A percentile compares a stretch with the other conserved stretches of the same genome.
Conservation (phyloP, 1,140 invertebrate genomes). For the Heterodera schachtii region DNA sequence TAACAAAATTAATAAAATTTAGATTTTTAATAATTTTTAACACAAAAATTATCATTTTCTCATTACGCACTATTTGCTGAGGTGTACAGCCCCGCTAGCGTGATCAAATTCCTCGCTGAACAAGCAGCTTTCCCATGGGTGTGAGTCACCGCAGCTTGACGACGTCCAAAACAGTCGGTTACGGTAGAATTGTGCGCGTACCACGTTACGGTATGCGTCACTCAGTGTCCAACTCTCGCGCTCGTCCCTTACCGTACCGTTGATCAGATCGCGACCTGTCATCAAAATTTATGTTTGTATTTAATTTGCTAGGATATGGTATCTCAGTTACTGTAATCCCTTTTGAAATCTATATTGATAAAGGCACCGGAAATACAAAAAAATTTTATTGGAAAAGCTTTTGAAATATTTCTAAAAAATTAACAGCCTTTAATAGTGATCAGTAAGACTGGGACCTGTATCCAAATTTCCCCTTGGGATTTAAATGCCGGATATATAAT, state of each 20-base stretch:
- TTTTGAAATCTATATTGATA: background rate
- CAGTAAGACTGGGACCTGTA: too few relatives aligned
- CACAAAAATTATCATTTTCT: too few relatives aligned
- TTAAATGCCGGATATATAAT: too few relatives aligned
- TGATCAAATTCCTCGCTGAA: conserved; percentile 47
- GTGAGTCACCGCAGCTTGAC: conserved; percentile 49
- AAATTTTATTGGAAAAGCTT: too few relatives aligned
- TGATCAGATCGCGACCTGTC: conserved; percentile 41
- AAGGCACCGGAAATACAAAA: too few relatives aligned
- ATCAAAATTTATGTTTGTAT: too few relatives aligned
- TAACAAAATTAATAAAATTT: too few relatives aligned
- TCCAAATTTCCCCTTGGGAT: too few relatives aligned
- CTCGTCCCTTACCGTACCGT: conserved; percentile 44
- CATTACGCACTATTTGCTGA: conserved; percentile 40
- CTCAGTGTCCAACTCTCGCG: conserved; percentile 37
- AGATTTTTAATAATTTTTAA: too few relatives aligned
- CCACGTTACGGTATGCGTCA: conserved; percentile 45
- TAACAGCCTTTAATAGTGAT: too few relatives aligned
- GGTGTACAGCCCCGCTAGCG: conserved; percentile 35
- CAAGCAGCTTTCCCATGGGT: conserved; percentile 46
- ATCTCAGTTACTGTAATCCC: background rate
- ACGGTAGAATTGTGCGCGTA: conserved; percentile 33
- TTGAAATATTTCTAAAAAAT: too few relatives aligned
- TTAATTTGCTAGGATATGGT: too few relatives aligned
- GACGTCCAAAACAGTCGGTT: conserved; percentile 57